Conservation (phyloP, 2,888 invertebrate genomes). For the Pheosia gnoma region DNA sequence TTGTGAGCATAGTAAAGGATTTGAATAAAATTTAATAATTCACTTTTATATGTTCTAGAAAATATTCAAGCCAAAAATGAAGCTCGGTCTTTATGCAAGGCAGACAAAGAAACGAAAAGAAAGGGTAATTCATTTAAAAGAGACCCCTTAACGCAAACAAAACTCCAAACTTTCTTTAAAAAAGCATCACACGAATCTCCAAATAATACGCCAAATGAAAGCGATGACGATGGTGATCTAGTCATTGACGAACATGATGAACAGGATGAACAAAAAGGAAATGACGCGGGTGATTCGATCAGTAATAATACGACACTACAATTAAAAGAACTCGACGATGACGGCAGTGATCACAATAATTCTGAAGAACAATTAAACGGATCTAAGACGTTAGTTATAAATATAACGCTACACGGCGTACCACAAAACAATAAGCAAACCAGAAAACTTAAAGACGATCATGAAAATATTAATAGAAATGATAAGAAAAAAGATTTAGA, state of each 20-base stretch:
- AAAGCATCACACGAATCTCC: constrained; percentile 58
- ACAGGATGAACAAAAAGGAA: constrained; percentile 41
- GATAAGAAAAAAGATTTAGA: constrained; percentile 20
- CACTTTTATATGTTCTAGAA: constrained; percentile 36
- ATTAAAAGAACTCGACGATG: constrained; percentile 43
- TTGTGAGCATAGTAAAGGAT: background rate
- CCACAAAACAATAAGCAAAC: constrained; percentile 48
- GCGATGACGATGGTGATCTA: constrained; percentile 60
- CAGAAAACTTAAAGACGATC: constrained; percentile 14
- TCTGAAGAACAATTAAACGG: background rate
- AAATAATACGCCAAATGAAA: constrained; percentile 49
- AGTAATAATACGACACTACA: constrained; percentile 57
- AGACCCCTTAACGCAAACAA: constrained; percentile 77
- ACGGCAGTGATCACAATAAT: constrained; percentile 13
- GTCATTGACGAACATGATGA: constrained; percentile 61
- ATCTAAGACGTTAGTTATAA: constrained; percentile 67
- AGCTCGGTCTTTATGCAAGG: constrained; percentile 63
- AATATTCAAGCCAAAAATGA: constrained; percentile 50
- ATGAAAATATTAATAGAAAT: constrained; percentile 25
- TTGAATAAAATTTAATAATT: constrained; percentile 1
- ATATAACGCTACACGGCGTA: constrained; percentile 74
- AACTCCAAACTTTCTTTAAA: constrained; percentile 71
- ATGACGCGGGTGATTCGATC: constrained; percentile 23
- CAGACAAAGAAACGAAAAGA: constrained; percentile 73
- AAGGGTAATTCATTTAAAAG: constrained; percentile 78